Conservation (phyloP, 2,888 invertebrate species). For the Parapristionchus giblindavisi region DNA sequence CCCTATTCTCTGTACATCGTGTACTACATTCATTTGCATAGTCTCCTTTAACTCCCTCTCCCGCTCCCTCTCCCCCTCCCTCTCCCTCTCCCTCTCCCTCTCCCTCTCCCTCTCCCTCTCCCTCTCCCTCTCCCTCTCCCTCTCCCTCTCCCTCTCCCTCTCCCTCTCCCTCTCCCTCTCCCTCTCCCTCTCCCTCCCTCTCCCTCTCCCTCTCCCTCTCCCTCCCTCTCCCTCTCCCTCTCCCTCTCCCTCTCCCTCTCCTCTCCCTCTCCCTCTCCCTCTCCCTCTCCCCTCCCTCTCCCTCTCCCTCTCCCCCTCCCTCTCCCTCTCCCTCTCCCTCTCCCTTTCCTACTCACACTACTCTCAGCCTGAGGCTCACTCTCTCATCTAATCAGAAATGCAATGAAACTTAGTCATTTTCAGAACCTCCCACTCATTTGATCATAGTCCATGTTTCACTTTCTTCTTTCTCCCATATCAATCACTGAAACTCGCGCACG, state of each 20-base stretch:
- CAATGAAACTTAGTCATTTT: too few relatives aligned
- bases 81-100: not conserved
- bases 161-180: not conserved
- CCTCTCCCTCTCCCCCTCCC: constrained; percentile 14
- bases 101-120: not conserved
- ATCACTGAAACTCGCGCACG: too few relatives aligned
- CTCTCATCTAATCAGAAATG: too few relatives aligned
- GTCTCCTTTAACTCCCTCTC: not conserved
- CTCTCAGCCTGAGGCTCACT: too few relatives aligned
- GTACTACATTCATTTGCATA: constrained; percentile 6
- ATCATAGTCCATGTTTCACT: too few relatives aligned
- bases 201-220: constrained; percentile 3
- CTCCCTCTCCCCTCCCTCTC: constrained; percentile 38
- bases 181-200: constrained; percentile 16
- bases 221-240: constrained; percentile 25
- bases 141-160: not conserved
- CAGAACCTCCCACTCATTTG: too few relatives aligned
- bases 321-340: constrained; percentile 28
- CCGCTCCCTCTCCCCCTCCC: not conserved
- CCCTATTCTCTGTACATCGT: too few relatives aligned
- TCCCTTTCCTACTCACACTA: too few relatives aligned
- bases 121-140: not conserved
- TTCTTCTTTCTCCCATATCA: too few relatives aligned
- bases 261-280: constrained; percentile 42
- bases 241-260: constrained; percentile 24